Evolutionary conservation across 2,888 invertebrate species (phyloP).

Genomic region (Caenorhabditis sulstoni): DNA sequence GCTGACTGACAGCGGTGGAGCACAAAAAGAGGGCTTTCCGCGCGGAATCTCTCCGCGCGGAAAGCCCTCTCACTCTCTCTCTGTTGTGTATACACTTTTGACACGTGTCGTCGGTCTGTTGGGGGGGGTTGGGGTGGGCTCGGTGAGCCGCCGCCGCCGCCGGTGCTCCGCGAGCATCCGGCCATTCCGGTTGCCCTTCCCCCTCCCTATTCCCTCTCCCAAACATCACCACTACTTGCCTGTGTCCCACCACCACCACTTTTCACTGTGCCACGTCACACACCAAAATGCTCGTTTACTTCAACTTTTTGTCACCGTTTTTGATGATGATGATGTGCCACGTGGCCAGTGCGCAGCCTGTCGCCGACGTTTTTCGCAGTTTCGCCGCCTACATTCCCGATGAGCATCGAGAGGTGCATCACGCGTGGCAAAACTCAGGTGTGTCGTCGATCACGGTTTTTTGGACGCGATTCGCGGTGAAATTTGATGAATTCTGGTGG

Average conservation of each 20-base stretch:
- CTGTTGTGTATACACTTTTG: conserved; percentile 3
- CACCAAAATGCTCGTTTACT: not conserved
- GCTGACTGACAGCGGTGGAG: too few relatives aligned
- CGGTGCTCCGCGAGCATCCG: conserved; percentile 13
- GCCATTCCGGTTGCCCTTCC: too few relatives aligned
- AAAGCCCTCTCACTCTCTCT: too few relatives aligned
- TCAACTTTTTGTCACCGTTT: not conserved
- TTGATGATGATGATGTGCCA: not conserved
- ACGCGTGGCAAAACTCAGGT: conserved; percentile 67
- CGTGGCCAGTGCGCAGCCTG: conserved; percentile 22
- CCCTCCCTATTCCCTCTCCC: conserved; percentile 16
- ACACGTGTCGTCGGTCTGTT: conserved; percentile 40
- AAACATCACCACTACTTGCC: conserved; percentile 13
- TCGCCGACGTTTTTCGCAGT: conserved; percentile 41
- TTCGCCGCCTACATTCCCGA: conserved; percentile 54
- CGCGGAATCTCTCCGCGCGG: too few relatives aligned
- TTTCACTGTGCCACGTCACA: conserved; percentile 11
- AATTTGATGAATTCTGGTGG: not conserved
- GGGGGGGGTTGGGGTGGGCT: conserved; percentile 6
- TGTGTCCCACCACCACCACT: not conserved
- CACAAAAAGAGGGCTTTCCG: too few relatives aligned
- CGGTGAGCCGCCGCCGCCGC: conserved; percentile 44
- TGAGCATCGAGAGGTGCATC: conserved; percentile 48
- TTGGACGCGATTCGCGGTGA: conserved; percentile 72
- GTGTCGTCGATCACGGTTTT: not conserved